Evolutionary conservation across 2,888 invertebrate genomes (phyloP), one percentile per base, ranked within the genome.

Genomic region (Orgyia antiqua): DNA sequence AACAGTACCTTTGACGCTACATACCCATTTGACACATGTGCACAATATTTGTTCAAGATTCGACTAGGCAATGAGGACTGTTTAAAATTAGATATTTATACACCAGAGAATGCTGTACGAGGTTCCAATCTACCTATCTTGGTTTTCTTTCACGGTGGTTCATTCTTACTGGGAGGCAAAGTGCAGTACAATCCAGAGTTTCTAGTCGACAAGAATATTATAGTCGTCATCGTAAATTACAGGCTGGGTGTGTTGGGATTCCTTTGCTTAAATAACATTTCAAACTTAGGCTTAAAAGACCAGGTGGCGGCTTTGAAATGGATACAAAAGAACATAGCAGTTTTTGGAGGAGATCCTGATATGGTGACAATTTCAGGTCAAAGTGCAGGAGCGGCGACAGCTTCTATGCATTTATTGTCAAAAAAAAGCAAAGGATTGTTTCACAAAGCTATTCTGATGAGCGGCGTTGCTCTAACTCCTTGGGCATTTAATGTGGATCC

Each of bases 361-460:
- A 83, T 83, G 32, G 80, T 86, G 1, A 83, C 80, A 0, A 38
- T 86, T 21, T 72, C 70, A 11, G 86, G 86, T 0, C 82, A 86
- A 20, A 86, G 84, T 21, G 82, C 86, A 0, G 86, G 86, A 0
- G 75, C 73, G 0, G 63, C 69, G n/a, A 54, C 77, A 0, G 70
- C 74, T 1, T 67, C 72, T 0, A 71, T 82, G 72, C 84, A 80
- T 33, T 45, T 84, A 12, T 48, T 84, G 0, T 74, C 83, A 0
- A 64, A 62, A 29, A 41, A 44, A 4, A 82, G 82, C 36, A 47
- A 44, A 39, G 77, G 76, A 25, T 38, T 86, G 13, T 86, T 82
- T 32, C 84, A 86, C 39, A 82, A 80, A 58, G 64, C 68, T 1
- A 70, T 84, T 15, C 51, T 84, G 2, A 58, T 83, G 47, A 86